Evolutionary conservation across 2,113 vertebrate species (phyloP), one percentile per base, ranked within the genome.

Genomic region (Jaculus jaculus): DNA sequence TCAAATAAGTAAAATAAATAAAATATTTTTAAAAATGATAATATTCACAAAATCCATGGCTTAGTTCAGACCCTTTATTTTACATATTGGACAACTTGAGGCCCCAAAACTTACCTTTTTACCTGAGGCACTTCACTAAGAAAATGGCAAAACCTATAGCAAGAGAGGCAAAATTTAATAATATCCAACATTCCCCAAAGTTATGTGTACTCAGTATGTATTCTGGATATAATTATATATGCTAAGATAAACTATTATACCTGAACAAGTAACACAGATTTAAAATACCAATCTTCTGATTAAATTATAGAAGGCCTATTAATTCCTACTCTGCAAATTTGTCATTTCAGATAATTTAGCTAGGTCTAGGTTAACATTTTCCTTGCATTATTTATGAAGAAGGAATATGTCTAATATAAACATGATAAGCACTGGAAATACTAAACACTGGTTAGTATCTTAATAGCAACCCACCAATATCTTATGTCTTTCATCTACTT

Each of bases 251-350:
- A 63, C 75, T 87, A 91, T 39, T 73, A 92, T 73, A 73, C 87
- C 79, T 63, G 90, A 79, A 68, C 61, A 73, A 87, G 28, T 84
- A 84, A 82, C 73, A 78, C 72, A 73, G 37, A 74, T 89, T 89
- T 93, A 94, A 95, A 95, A 87, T 13, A 87, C 26, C 61, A 75
- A 51, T 74, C 72, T 94, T 95, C 61, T 85, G 86, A 92, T 86
- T 90, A 90, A 95, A 87, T 91, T 93, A 84, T n/a, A 90, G 20
- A 87, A 81, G 93, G 92, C n/a, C 42, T 68, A 85, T 83, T 90
- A 66, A 92, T 72, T 75, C 51, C 60, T 81, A 89, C 39, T 80
- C 80, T 84, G 58, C 58, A 89, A 83, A 87, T 84, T 11, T 94
- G 82, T 42, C 54, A 87, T 71, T 91, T 65, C 63, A 28, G 78